Evolutionary conservation across 1,140 invertebrate genomes (phyloP).

Genomic region (Lasaia peninsularis): DNA sequence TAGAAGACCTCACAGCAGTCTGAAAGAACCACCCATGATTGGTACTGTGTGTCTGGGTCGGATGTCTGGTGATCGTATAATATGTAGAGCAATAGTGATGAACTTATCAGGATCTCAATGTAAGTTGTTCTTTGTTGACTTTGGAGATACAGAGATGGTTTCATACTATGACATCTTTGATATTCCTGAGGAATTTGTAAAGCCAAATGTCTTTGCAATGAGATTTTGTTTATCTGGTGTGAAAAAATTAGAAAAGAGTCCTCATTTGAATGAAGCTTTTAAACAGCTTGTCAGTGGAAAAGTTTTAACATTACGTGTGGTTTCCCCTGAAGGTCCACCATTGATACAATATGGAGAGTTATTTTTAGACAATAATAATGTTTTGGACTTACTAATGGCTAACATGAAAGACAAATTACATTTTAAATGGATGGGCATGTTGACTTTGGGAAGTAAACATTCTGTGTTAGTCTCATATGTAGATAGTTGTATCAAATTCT

Average conservation of each 20-base stretch:
- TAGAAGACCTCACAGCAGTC: conserved; percentile 75
- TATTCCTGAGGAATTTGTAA: conserved; percentile 83
- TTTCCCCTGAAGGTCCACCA: conserved; percentile 81
- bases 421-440: conserved; percentile 71
- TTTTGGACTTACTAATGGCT: conserved; percentile 74
- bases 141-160: conserved; percentile 85
- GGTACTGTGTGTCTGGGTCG: conserved; percentile 85
- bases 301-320: conserved; percentile 80
- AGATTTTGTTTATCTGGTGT: conserved; percentile 84
- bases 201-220: conserved; percentile 84
- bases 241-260: conserved; percentile 80
- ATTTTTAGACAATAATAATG: conserved; percentile 77
- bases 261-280: conserved; percentile 84
- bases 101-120: conserved; percentile 79
- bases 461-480: conserved; percentile 83
- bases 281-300: conserved; percentile 81
- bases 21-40: conserved; percentile 81
- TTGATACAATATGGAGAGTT: conserved; percentile 85
- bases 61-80: conserved; percentile 80
- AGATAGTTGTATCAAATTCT: conserved; percentile 84
- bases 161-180: conserved; percentile 83
- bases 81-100: conserved; percentile 86
- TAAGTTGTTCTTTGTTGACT: conserved; percentile 87
- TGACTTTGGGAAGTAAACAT: conserved; percentile 69
- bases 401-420: conserved; percentile 68